Base-by-base conservation (phyloP, 2,888 invertebrate genomes). In the Synergus umbraculus region DNA sequence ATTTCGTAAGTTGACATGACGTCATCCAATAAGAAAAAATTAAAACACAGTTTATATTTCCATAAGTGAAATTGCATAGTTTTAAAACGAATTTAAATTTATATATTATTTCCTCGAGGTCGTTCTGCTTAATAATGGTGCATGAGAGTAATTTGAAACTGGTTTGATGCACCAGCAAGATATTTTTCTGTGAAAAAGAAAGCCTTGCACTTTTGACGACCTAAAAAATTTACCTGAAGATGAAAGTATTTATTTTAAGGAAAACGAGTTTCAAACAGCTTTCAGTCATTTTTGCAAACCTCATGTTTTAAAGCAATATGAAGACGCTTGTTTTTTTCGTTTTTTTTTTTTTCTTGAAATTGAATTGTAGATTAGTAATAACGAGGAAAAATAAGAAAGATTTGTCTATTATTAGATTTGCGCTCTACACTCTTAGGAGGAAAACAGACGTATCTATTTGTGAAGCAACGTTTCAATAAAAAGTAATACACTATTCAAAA, bases 11-110 rank as follows among this genome's bases (percentile, higher is more conserved):
- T 46, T 29, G 29, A 49, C 46, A 69, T 46, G 12, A 60, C 44
- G 44, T 46, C 46, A 69, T 69, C 44, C 2, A 69, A 69, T 22
- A 69, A 46, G 15, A 46, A 69, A 69, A 29, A 22, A 60, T 60
- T 60, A 22, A 69, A 46, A 69, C 7, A 69, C 46, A 49, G 44
- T 69, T 46, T 44, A 8, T 44, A 29, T 69, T 49, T 46, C 18
- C 44, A 29, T 29, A 46, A 69, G 22, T 46, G 22, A 49, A 69
- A 69, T 69, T 46, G 69, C 69, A 69, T 69, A 69, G 69, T 69
- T 67, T 69, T 13, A 22, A 69, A 46, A 69, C 15, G 12, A 43
- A 10, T 67, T 67, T 44, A 22, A 18, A 44, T 67, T 67, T 18
- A 67, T 44, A 44, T 67, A 44, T 67, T 67, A n/a, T 69, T 29